These are phyloP conservation scores for Poeciliopsis gracilis DNA, from an alignment of 2,797 vertebrate genomes.

Conservation along the genomic window DNA sequence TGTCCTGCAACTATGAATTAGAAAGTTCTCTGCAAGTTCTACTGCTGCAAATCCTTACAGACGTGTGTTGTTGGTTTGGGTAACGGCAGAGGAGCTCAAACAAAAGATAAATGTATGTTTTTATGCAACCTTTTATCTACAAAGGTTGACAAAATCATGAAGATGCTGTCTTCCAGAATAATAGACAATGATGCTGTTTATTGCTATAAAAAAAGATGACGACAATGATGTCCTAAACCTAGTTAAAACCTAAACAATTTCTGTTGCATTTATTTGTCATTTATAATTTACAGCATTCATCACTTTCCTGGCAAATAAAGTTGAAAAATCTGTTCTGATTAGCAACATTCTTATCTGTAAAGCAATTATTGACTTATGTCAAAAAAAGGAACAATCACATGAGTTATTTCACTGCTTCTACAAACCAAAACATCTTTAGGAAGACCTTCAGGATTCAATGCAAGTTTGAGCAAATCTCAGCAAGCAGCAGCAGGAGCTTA, in stretches of 20 bases:
- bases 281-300: not conserved
- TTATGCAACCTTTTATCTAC: not conserved
- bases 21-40: not conserved
- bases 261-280: not conserved
- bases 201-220: not conserved
- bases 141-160: not conserved
- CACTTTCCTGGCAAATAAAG: not conserved
- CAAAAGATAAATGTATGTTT: constrained; percentile 10
- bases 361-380: not conserved
- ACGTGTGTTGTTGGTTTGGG: constrained; percentile 15
- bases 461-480: constrained; percentile 22
- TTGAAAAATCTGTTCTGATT: not conserved
- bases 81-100: not conserved
- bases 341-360: not conserved
- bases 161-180: not conserved
- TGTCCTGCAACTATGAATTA: constrained; percentile 33
- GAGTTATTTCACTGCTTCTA: not conserved
- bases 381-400: not conserved
- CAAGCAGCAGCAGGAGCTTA: not conserved
- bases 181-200: not conserved
- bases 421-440: not conserved
- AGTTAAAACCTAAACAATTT: not conserved
- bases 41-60: not conserved
- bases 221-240: not conserved
- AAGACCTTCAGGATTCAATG: constrained; percentile 46